Evolutionary conservation across 2,113 vertebrate genomes (phyloP).

Genomic region (Chaetops frenatus): DNA sequence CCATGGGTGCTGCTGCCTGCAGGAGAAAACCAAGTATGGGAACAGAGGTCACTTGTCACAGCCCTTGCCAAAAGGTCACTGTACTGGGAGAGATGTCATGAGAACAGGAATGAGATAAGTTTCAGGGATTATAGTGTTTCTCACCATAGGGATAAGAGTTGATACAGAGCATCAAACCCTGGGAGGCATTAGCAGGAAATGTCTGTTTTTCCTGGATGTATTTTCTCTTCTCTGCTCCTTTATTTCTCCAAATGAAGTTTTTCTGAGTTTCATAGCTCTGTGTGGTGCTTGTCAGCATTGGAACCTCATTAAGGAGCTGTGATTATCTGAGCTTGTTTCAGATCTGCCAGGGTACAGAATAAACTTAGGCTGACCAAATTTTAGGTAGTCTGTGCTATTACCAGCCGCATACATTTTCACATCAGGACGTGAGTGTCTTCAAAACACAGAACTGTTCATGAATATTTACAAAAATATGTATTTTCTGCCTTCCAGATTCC

Average conservation of each 20-base stretch:
- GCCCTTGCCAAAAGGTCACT: neutral
- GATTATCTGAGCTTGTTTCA: neutral
- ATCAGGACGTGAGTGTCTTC: neutral
- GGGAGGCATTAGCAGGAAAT: neutral
- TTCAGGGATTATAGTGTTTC: neutral
- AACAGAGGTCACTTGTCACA: neutral
- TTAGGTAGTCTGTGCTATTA: neutral
- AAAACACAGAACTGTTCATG: neutral
- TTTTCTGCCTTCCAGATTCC: neutral
- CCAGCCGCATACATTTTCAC: neutral
- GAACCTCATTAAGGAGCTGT: neutral
- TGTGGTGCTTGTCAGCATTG: rapidly evolving
- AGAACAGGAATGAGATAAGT: conserved; percentile 4
- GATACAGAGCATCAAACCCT: neutral
- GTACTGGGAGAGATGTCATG: neutral
- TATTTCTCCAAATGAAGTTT: neutral
- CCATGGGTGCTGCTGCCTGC: neutral
- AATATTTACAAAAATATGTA: neutral
- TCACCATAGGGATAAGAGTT: neutral
- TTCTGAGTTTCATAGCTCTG: neutral
- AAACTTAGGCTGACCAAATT: neutral
- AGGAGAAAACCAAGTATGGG: neutral
- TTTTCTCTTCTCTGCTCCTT: neutral
- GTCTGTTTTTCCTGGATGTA: neutral
- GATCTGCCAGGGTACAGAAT: neutral